A percentile compares a stretch with the other conserved stretches of the same genome.
These are phyloP conservation scores for Melangyna quadrimaculata DNA, from an alignment of 2,888 invertebrate genomes.

Conservation along the genomic window DNA sequence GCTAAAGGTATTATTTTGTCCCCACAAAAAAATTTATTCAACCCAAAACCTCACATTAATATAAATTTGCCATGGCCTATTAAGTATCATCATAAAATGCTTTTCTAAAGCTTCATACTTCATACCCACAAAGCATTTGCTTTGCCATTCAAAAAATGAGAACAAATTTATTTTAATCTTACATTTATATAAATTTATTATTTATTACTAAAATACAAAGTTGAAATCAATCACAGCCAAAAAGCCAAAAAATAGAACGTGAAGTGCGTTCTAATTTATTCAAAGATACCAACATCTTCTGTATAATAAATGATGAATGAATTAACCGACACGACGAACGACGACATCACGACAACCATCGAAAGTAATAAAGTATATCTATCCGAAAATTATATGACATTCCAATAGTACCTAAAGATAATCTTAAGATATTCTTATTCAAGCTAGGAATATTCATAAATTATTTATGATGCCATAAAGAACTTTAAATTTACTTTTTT, in stretches of 20 bases:
- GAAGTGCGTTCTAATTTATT: slow-evolving; percentile 29
- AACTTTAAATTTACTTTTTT: slow-evolving; percentile 46
- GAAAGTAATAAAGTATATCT: neutral
- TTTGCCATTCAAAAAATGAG: slow-evolving; percentile 7
- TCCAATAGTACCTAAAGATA: neutral
- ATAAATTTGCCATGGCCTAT: neutral
- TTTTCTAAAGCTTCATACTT: neutral
- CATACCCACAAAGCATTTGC: neutral
- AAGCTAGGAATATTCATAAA: slow-evolving; percentile 45
- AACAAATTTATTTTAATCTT: neutral
- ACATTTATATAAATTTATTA: slow-evolving; percentile 1
- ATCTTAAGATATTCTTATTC: neutral
- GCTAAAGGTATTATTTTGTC: too few relatives aligned
- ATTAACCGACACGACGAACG: neutral
- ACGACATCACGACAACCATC: neutral
- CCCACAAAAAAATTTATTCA: too few relatives aligned
- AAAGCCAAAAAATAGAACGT: slow-evolving; percentile 2
- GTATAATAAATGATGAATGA: neutral
- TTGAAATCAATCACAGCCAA: slow-evolving; percentile 47
- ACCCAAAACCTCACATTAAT: too few relatives aligned
- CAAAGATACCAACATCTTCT: neutral
- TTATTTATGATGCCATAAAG: slow-evolving; percentile 58
- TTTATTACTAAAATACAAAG: neutral
- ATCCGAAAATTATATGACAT: slow-evolving; percentile 3
- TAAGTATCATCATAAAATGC: neutral